Percentiles rank a stretch among this genome's conserved stretches.
phyloP scores from a whole-genome alignment of 2,797 vertebrate species.

The Sphenopsis melanotis region DNA sequence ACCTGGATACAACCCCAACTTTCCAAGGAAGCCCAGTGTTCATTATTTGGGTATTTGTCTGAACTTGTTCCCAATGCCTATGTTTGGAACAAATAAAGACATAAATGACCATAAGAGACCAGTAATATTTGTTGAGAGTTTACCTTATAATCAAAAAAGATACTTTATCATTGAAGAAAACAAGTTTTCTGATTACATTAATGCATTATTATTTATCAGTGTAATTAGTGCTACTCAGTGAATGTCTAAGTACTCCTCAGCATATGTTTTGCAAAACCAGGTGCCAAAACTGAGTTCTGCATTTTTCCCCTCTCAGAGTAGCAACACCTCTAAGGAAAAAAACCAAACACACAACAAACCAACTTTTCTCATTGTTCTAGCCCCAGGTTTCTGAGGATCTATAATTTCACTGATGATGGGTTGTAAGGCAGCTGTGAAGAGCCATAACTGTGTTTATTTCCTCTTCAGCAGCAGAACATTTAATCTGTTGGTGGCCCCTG shows the following conservation, averaged over 20 bases:
- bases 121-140: not conserved
- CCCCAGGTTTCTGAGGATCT: not conserved
- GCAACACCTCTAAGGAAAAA: not conserved
- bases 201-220: not conserved
- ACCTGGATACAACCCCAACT: not conserved
- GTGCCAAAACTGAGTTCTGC: not conserved
- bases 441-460: not conserved
- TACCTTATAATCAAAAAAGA: not conserved
- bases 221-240: not conserved
- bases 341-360: not conserved
- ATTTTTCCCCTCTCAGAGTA: rapidly evolving
- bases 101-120: not conserved
- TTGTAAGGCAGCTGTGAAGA: not conserved
- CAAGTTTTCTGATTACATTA: not conserved
- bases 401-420: not conserved
- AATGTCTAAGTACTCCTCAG: not conserved
- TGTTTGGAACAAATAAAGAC: not conserved
- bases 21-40: not conserved
- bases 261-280: not conserved
- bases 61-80: not conserved
- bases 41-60: not conserved
- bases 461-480: not conserved
- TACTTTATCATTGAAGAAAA: not conserved
- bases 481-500: not conserved
- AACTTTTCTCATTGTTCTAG: not conserved